Base-by-base conservation (phyloP, 2,888 invertebrate species). In the Hypolimnas misippus region DNA sequence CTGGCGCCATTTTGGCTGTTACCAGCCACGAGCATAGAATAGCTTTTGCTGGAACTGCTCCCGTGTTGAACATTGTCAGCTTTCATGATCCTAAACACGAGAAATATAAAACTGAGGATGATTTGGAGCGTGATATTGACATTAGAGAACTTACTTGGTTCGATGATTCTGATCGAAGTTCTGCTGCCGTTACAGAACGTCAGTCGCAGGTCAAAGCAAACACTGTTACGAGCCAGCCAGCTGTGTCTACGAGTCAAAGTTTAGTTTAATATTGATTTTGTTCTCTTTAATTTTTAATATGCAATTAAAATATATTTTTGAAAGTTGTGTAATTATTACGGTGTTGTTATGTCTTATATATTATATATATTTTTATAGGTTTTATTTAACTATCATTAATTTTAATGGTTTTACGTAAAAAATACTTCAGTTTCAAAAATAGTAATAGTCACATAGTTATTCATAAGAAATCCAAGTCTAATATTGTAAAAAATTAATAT, bases 41-140 rank as follows among this genome's bases (percentile, higher is more conserved):
- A 16, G 92, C 92, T 0, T 92, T 81, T 55, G 91, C 89, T 5
- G 92, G 92, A 0, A 86, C 89, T 0, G 80, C 84, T 0, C 81
- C 86, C 0, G 76, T 87, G 0, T 79, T 92, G 66, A 85, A 78
- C 63, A 84, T 92, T 0, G 89, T 88, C 12, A 80, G 75, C 8
- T 92, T 92, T 74, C 81, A 83, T 62, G 90, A 91, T 35, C 92
- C 91, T 0, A 92, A 90, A 61, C 90, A 90, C 50, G 84, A 91
- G 71, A 78, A 76, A 10, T 83, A 86, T 10, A 74, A 73, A 69
- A 76, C 1, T 0, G 69, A 69, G 7, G 21, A 25, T 2, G 71
- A 73, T 53, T 29, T 51, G 0, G 70, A 70, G 0, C 65, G 60
- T 29, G 70, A 63, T 1, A 66, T 62, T 25, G 62, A 66, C 4